Base-by-base conservation (phyloP, 2,113 vertebrate species). In the Nesogale talazaci region DNA sequence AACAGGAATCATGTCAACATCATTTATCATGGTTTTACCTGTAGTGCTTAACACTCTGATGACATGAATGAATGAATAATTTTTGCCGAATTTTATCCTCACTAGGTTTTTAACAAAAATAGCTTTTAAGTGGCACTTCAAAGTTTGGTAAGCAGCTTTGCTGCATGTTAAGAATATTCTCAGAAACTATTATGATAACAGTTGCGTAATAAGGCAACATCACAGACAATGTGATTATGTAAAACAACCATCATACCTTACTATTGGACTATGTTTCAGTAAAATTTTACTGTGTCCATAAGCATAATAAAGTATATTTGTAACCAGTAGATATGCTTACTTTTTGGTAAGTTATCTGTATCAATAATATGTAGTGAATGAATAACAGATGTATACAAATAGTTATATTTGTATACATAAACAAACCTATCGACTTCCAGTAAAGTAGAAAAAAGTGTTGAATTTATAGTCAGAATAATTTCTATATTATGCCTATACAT, bases 381-480 rank as follows among this genome's bases (percentile, higher is more conserved):
- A 19, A 76, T 22, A 84, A 31, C 6, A 88, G 25, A 31, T 57
- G 72, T 38, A 80, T 65, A 40, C 4, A 80, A 86, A 76, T 1
- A 59, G 20, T 38, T 6, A 36, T 34, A 42, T 4, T 34, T 82
- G 4, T 15, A 27, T n/a, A 57, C 17, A 42, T 3, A 20, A 31
- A 69, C 3, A 82, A 83, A 27, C 42, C 27, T 57, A 61, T 72
- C 65, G 77, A 5, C 2, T 61, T 70, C 16, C 40, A 76, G 65
- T 87, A 57, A 95, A 88, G 74, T 87, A 77, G 42, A 46, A 46
- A 46, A 46, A 46, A 46, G 42, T 46, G 10, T 46, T 46, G 42
- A 46, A 46, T 46, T 46, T 46, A 65, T 93, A 89, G 83, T 52
- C 40, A 83, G 70, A 86, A 83, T 83, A 91, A 89, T 40, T 83